These are phyloP conservation scores for Syrmaticus mikado DNA, from an alignment of 2,113 vertebrate genomes.

Conservation along the genomic window DNA sequence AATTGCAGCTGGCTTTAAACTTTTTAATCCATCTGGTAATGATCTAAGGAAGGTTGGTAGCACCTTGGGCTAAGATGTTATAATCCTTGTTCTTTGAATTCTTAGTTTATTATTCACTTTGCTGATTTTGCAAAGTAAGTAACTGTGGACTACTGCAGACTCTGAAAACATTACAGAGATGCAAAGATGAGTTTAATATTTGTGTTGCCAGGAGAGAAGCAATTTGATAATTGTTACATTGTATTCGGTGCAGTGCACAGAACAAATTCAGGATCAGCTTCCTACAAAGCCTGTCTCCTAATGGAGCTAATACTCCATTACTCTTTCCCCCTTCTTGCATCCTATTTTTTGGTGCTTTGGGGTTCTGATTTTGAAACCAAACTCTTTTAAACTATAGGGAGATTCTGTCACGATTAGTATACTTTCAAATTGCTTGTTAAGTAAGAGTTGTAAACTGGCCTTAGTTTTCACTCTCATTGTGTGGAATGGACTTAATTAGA, in stretches of 20 bases:
- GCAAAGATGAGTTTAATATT: neutral
- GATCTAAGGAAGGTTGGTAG: neutral
- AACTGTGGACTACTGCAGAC: neutral
- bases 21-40: neutral
- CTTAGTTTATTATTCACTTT: neutral
- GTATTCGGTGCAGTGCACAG: neutral
- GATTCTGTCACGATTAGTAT: neutral
- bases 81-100: neutral
- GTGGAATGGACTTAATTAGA: neutral
- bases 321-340: neutral
- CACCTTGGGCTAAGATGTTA: neutral
- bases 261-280: neutral
- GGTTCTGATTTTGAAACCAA: neutral
- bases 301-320: neutral
- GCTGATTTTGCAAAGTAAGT: neutral
- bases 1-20: neutral
- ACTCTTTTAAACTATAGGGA: neutral
- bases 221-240: neutral
- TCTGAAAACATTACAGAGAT: neutral
- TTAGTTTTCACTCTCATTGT: neutral
- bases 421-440: neutral
- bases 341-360: neutral
- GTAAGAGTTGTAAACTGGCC: neutral
- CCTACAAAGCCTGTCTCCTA: neutral
- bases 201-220: neutral